Percentiles rank a stretch among this genome's conserved stretches.
phyloP scores from a whole-genome alignment of 2,113 vertebrate genomes.

The Neodontobutis hainanensis region DNA sequence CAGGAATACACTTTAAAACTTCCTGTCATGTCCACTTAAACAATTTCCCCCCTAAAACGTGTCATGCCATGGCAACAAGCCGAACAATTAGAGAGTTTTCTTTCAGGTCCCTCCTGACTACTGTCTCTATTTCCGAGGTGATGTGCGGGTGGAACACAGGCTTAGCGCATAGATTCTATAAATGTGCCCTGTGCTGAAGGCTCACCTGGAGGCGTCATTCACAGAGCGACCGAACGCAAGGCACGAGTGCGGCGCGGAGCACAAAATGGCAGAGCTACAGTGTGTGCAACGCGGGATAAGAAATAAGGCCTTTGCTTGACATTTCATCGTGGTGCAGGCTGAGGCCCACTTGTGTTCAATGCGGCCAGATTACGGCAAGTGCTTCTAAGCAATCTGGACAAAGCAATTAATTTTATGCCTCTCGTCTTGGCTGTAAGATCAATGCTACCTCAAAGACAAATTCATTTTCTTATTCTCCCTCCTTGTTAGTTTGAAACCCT shows the following conservation, averaged over 20 bases:
- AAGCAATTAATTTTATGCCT: conserved; percentile 63
- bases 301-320: conserved; percentile 29
- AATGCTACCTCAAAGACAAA: conserved; percentile 71
- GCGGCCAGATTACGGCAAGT: conserved; percentile 24
- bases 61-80: conserved; percentile 15
- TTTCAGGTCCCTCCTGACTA: conserved; percentile 40
- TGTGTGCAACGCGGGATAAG: conserved; percentile 17
- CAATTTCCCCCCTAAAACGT: conserved; percentile 22
- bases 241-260: conserved; percentile 21
- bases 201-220: conserved; percentile 56
- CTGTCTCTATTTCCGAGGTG: conserved; percentile 45
- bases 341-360: conserved; percentile 30
- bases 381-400: conserved; percentile 46
- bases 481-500: conserved; percentile 66
- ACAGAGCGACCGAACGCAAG: conserved; percentile 38
- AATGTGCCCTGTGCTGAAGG: conserved; percentile 50
- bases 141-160: conserved; percentile 45
- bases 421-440: conserved; percentile 62
- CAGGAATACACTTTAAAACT: conserved; percentile 43
- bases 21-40: conserved; percentile 41
- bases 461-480: conserved; percentile 66
- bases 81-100: conserved; percentile 49
- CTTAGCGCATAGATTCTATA: conserved; percentile 58
- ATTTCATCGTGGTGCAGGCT: conserved; percentile 21
- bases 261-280: conserved; percentile 27